These are phyloP conservation scores for Macrotrachela quadricornifera DNA, from an alignment of 1,140 invertebrate genomes.

Conservation along the genomic window DNA sequence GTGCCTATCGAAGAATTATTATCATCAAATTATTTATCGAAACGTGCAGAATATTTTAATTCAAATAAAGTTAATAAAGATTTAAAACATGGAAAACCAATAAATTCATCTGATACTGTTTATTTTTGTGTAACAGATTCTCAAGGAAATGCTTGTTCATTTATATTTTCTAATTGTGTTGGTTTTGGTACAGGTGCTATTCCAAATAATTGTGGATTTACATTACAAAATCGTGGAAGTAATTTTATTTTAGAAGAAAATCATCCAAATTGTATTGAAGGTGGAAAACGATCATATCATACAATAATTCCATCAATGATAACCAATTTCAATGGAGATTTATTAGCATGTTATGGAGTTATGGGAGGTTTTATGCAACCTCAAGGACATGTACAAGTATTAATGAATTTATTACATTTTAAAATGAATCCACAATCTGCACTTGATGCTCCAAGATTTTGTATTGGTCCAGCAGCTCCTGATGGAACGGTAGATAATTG, in stretches of 20 bases:
- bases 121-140: constrained; percentile 28
- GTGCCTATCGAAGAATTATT: constrained; percentile 12
- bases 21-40: too few relatives aligned
- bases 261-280: constrained; percentile 19
- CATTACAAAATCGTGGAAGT: constrained; percentile 22
- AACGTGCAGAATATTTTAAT: constrained; percentile 3
- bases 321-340: constrained; percentile 16
- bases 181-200: constrained; percentile 30
- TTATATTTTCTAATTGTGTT: constrained; percentile 28
- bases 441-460: constrained; percentile 25
- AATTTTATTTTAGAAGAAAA: constrained; percentile 17
- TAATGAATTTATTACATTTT: constrained; percentile 31
- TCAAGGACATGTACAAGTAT: constrained; percentile 29
- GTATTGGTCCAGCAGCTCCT: constrained; percentile 15
- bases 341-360: constrained; percentile 21
- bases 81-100: constrained; percentile 11
- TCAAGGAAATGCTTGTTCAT: constrained; percentile 28
- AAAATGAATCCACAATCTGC: constrained; percentile 29
- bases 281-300: constrained; percentile 22
- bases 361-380: constrained; percentile 32
- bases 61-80: constrained; percentile 23
- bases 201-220: constrained; percentile 29
- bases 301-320: constrained; percentile 31
- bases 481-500: background rate
- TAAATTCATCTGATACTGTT: constrained; percentile 17